Evolutionary conservation across 1,140 invertebrate genomes (phyloP).

Genomic region (Diploscapter pachys): DNA sequence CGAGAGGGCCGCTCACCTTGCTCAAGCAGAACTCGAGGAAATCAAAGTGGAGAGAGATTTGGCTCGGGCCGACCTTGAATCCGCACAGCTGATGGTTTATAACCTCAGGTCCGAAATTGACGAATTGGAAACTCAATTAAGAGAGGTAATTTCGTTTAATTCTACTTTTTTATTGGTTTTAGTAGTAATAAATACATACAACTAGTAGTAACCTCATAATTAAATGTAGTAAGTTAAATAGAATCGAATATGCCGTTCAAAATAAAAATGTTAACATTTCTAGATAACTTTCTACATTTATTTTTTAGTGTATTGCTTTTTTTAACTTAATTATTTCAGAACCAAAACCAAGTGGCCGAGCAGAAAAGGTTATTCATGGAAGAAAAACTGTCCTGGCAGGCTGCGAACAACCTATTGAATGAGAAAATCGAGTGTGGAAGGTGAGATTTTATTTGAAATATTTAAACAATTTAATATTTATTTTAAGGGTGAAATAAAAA

Average conservation of each 20-base stretch:
- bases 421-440: slow-evolving; percentile 30
- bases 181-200: too few relatives aligned
- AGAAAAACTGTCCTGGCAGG: slow-evolving; percentile 22
- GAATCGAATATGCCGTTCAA: too few relatives aligned
- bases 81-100: slow-evolving; percentile 31
- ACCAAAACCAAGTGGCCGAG: slow-evolving; percentile 10
- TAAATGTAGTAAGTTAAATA: too few relatives aligned
- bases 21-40: slow-evolving; percentile 30
- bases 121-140: slow-evolving; percentile 28
- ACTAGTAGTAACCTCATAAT: too few relatives aligned
- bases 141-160: slow-evolving; percentile 1
- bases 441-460: neutral
- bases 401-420: slow-evolving; percentile 14
- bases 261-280: too few relatives aligned
- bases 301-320: too few relatives aligned
- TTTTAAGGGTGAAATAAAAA: neutral
- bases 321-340: slow-evolving; percentile 2
- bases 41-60: slow-evolving; percentile 31
- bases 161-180: too few relatives aligned
- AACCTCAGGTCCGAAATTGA: slow-evolving; percentile 30
- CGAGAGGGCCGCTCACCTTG: slow-evolving; percentile 22
- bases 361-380: slow-evolving; percentile 14
- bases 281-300: too few relatives aligned
- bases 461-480: neutral
- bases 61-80: slow-evolving; percentile 29